Base-by-base conservation (phyloP, 2,113 vertebrate genomes). In the Gracilinanus agilis region DNA sequence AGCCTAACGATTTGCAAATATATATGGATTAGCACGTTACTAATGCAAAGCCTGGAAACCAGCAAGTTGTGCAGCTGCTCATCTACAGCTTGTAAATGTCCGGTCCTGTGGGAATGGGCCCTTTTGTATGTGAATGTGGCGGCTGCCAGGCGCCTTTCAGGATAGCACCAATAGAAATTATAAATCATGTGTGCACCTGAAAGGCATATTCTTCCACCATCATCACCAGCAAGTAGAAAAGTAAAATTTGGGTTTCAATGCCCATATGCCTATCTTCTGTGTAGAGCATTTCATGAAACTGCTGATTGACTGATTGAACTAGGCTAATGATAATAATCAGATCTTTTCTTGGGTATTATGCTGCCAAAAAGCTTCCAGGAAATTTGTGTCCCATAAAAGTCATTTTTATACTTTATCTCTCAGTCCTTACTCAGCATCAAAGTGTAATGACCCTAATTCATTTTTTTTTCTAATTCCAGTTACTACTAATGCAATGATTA, bases 1-100 rank as follows among this genome's bases (percentile, higher is more conserved):
- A 96, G 93, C 93, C 93, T 83, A 97, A 94, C 11, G 94, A 95
- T 97, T 98, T 97, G 25, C 58, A 98, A 97, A 97, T 95, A 95
- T 9, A 91, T 96, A 97, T 93, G 96, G 93, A 97, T 97, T 94
- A 97, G 6, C 3, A 21, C 53, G 27, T 88, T 96, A 19, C 56
- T 93, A 94, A 97, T 95, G 95, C 21, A 21, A 44, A 83, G 0
- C 29, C 94, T 96, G 95, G 90, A 98, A 97, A 94, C 90, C 55
- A 96, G 92, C n/a, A 61, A 53, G 24, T 9, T 21, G 0, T 13
- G 24, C 55, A 96, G 92, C 91, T 97, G 92, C 34, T 97, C 2
- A 25, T 3, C 93, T 94, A 56, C 27, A 44, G 53, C 16, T 53
- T 61, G 24, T 25, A 44, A 96, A 97, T 93, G 90, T 90, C 89